phyloP scores from a whole-genome alignment of 2,888 invertebrate species.

The Esperia sulphurella region DNA sequence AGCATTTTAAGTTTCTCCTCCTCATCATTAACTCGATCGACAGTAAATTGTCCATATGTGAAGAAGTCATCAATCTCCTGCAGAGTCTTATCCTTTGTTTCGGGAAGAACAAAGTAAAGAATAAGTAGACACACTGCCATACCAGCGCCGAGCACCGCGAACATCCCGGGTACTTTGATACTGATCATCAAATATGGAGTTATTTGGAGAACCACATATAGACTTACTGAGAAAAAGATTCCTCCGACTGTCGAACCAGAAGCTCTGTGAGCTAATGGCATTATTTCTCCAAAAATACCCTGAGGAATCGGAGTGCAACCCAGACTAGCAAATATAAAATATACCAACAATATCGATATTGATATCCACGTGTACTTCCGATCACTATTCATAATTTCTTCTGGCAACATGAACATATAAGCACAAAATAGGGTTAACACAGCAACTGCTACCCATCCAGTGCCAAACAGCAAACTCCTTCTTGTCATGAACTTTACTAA shows the following conservation, averaged over 20 bases:
- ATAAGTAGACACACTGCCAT: neutral
- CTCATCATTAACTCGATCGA: neutral
- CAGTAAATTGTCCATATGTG: neutral
- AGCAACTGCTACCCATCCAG: conserved; percentile 36
- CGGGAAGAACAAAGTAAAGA: neutral
- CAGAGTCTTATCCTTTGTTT: conserved; percentile 5
- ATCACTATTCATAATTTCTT: conserved; percentile 25
- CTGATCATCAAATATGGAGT: neutral
- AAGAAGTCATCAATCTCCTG: neutral
- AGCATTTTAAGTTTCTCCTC: neutral
- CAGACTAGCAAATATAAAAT: conserved; percentile 47
- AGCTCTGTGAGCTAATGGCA: conserved; percentile 48
- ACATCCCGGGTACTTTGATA: neutral
- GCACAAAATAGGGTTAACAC: conserved; percentile 32
- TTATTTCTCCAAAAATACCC: conserved; percentile 51
- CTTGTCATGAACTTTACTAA: conserved; percentile 45
- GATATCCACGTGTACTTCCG: conserved; percentile 29
- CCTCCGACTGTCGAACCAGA: conserved; percentile 38
- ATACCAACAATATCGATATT: conserved; percentile 34
- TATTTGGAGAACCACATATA: conserved; percentile 23
- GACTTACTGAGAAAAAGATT: conserved; percentile 27
- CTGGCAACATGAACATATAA: conserved; percentile 35
- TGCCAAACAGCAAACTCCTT: conserved; percentile 41
- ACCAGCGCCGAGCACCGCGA: neutral
- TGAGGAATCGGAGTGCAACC: conserved; percentile 54